A percentile compares a stretch with the other conserved stretches of the same genome.
Evolutionary conservation across 2,113 vertebrate genomes (phyloP).

Genomic region (Hippoglossus stenolepis): DNA sequence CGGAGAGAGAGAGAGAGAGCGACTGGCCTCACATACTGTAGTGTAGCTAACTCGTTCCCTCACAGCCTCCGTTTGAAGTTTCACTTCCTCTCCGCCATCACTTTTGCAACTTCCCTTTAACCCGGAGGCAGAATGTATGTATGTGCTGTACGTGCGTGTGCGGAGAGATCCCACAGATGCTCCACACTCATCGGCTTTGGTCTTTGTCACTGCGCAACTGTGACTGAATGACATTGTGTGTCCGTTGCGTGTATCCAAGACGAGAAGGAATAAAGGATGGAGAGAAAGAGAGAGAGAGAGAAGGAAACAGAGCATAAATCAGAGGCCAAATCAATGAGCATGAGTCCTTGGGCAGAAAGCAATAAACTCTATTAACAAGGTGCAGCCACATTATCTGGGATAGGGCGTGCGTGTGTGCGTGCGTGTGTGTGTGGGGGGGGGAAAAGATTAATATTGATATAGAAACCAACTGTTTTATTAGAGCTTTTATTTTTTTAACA

Average conservation of each 20-base stretch:
- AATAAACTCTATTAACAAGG: conserved; percentile 78
- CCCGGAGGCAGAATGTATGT: conserved; percentile 21
- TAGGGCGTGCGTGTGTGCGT: background rate
- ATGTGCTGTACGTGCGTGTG: conserved; percentile 1
- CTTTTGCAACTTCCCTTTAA: conserved; percentile 58
- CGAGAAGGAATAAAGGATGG: background rate
- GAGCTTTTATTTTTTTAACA: conserved; percentile 59
- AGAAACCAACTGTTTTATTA: conserved; percentile 60
- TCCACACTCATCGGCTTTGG: conserved; percentile 22
- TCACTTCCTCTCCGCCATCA: conserved; percentile 29
- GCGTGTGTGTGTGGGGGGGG: background rate
- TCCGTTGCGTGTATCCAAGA: conserved; percentile 43
- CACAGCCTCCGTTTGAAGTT: conserved; percentile 51
- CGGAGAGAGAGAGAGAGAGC: conserved; percentile 7
- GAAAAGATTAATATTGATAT: conserved; percentile 57
- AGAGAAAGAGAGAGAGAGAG: conserved; percentile 26
- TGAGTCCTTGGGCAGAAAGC: conserved; percentile 71
- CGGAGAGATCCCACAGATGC: background rate
- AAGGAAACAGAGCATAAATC: conserved; percentile 50
- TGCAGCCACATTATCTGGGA: conserved; percentile 65
- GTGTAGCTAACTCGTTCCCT: conserved; percentile 36
- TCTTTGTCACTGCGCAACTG: conserved; percentile 38
- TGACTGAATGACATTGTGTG: conserved; percentile 46
- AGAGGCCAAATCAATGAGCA: conserved; percentile 70
- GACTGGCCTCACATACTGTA: conserved; percentile 16